A percentile compares a stretch with the other conserved stretches of the same genome.
Conservation (phyloP, 2,797 vertebrate species). For the Phylloscopus collybita region DNA sequence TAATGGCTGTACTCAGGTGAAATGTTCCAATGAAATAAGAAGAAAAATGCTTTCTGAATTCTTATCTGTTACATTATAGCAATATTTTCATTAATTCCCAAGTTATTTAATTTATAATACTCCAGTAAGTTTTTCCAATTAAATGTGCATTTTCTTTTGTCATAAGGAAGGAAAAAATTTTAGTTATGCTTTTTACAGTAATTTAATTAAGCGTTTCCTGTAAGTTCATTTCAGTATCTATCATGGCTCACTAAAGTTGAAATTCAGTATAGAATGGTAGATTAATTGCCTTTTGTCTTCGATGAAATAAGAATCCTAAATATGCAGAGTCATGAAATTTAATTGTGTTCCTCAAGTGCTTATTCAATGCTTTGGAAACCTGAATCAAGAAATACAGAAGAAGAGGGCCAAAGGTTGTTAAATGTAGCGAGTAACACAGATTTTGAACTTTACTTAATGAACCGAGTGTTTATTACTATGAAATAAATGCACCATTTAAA, state of each 20-base stretch:
- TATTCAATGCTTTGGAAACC: slow-evolving; percentile 81
- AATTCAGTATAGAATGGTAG: slow-evolving; percentile 80
- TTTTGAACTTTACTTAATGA: slow-evolving; percentile 90
- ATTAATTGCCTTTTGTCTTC: slow-evolving; percentile 90
- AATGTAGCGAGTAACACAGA: slow-evolving; percentile 86
- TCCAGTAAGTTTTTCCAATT: slow-evolving; percentile 62
- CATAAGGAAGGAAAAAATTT: slow-evolving; percentile 60
- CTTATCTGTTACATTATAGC: neutral
- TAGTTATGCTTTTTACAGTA: slow-evolving; percentile 80
- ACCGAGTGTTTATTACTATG: slow-evolving; percentile 87
- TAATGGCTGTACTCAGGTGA: neutral
- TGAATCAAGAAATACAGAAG: slow-evolving; percentile 70
- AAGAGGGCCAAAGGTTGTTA: slow-evolving; percentile 82
- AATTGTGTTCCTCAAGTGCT: slow-evolving; percentile 87
- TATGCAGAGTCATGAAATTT: slow-evolving; percentile 90
- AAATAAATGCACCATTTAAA: slow-evolving; percentile 82
- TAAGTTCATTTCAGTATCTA: slow-evolving; percentile 85
- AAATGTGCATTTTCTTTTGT: slow-evolving; percentile 73
- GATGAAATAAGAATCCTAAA: slow-evolving; percentile 86
- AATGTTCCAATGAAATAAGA: neutral
- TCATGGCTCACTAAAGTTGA: slow-evolving; percentile 85
- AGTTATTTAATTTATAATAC: slow-evolving; percentile 55
- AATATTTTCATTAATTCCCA: slow-evolving; percentile 41
- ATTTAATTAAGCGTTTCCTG: slow-evolving; percentile 88
- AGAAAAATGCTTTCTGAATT: neutral